Base-by-base conservation (phyloP, 2,113 vertebrate genomes). In the Phaetusa simplex region DNA sequence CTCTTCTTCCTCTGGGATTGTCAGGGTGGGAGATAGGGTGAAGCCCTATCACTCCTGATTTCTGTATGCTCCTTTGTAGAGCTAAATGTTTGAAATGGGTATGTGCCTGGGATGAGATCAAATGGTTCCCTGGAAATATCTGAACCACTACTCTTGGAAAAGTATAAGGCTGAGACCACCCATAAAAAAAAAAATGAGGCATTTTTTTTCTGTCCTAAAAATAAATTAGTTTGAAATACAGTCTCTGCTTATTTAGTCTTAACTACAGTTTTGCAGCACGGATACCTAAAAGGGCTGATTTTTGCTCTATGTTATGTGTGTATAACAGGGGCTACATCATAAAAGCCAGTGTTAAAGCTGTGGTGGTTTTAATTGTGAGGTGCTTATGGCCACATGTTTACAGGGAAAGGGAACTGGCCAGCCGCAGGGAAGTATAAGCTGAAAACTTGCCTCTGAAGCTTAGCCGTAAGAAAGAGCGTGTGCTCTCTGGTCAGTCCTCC, bases 391-490 rank as follows among this genome's bases (percentile, higher is more conserved):
- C 69, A 56, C 8, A 4, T 59, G 29, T 40, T 82, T 52, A 20
- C 29, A 58, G 80, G 19, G 65, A 61, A 86, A 50, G n/a, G 53
- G 32, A 73, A 14, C 23, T 72, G 81, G 29, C 24, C 32, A 22
- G 34, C 30, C 58, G 14, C 29, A 53, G 34, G 20, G 47, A 59
- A 61, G 16, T 16, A 5, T 9, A 52, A 82, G 8, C 43, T 82
- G 78, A 34, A 76, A 96, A 87, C 13, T 56, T 85, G 15, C 71
- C n/a, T 59, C 52, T 67, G 43, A 89, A 73, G 7, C 55, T 72
- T 47, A 17, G 17, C 21, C 0, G 0, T 42, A 7, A 32, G 22
- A 66, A n/a, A 11, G 23, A 14, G 27, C 12, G 11, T 11, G 5
- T 30, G 40, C 12, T 27, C 6, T 49, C 40, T 61, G n/a, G 27